Percentiles rank a stretch among this genome's conserved stretches.
phyloP scores from a whole-genome alignment of 2,888 invertebrate genomes.

The Drosophila kokeensis region DNA sequence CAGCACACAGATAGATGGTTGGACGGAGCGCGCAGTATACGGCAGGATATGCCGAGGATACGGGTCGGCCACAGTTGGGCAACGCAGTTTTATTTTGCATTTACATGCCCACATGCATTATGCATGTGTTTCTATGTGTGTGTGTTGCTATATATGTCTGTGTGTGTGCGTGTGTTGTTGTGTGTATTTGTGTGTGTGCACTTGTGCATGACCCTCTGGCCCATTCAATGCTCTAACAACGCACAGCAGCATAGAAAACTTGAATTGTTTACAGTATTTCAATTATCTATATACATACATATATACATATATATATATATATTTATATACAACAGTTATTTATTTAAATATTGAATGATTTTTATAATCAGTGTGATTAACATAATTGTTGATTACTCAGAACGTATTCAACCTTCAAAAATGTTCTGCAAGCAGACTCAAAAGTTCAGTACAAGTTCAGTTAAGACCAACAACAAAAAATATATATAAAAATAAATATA shows the following conservation, averaged over 20 bases:
- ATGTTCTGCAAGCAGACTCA: not conserved
- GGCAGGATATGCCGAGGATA: constrained; percentile 48
- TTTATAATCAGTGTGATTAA: not conserved
- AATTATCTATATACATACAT: not conserved
- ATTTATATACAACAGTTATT: not conserved
- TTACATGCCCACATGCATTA: constrained; percentile 79
- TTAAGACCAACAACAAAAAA: not conserved
- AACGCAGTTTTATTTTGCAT: constrained; percentile 76
- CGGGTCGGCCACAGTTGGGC: constrained; percentile 74
- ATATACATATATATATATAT: too few relatives aligned
- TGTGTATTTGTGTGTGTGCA: constrained; percentile 1
- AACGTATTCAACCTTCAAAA: not conserved
- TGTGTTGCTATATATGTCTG: constrained; percentile 9
- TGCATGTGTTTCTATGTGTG: constrained; percentile 53
- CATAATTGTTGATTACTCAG: not conserved
- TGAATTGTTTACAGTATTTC: not conserved
- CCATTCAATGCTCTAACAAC: constrained; percentile 30
- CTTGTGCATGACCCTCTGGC: constrained; percentile 9
- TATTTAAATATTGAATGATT: not conserved
- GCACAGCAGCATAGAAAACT: not conserved
- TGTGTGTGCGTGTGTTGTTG: constrained; percentile 2
- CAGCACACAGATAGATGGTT: constrained; percentile 36
- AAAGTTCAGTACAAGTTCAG: not conserved
- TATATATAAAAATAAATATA: not conserved
- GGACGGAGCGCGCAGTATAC: constrained; percentile 14